Percentiles rank a stretch among this genome's conserved stretches.
These are phyloP conservation scores for Gavia stellata DNA, from an alignment of 2,113 vertebrate species.

Conservation along the genomic window DNA sequence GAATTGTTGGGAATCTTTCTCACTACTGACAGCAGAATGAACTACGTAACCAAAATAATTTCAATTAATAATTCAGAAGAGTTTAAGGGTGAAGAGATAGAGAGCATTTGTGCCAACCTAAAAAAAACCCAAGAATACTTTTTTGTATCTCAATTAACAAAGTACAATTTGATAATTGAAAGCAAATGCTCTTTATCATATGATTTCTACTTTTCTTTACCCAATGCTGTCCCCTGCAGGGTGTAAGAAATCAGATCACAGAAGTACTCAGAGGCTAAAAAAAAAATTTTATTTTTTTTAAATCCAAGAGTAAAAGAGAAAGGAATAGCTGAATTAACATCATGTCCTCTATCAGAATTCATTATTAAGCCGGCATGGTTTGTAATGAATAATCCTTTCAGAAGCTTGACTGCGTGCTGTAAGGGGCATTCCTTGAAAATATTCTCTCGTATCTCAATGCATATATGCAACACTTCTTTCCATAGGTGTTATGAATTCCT, in stretches of 20 bases:
- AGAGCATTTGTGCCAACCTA: background rate
- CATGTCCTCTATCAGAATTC: background rate
- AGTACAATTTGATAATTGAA: slow-evolving; percentile 73
- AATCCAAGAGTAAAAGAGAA: background rate
- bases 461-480: background rate
- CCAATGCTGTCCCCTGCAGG: slow-evolving; percentile 84
- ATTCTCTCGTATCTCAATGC: background rate
- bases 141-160: slow-evolving; percentile 73
- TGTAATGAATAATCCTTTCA: background rate
- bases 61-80: slow-evolving; percentile 58
- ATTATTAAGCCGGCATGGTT: background rate
- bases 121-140: background rate
- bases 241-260: slow-evolving; percentile 73
- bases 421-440: background rate
- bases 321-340: background rate
- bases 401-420: background rate
- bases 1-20: slow-evolving; percentile 21
- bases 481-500: background rate
- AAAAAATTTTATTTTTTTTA: background rate
- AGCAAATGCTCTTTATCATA: slow-evolving; percentile 75
- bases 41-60: slow-evolving; percentile 48
- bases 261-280: slow-evolving; percentile 29
- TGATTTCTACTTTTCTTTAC: slow-evolving; percentile 75
- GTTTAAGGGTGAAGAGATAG: background rate
- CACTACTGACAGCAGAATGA: background rate